phyloP scores from a whole-genome alignment of 1,140 invertebrate species.

The Drosophila nikananu region DNA sequence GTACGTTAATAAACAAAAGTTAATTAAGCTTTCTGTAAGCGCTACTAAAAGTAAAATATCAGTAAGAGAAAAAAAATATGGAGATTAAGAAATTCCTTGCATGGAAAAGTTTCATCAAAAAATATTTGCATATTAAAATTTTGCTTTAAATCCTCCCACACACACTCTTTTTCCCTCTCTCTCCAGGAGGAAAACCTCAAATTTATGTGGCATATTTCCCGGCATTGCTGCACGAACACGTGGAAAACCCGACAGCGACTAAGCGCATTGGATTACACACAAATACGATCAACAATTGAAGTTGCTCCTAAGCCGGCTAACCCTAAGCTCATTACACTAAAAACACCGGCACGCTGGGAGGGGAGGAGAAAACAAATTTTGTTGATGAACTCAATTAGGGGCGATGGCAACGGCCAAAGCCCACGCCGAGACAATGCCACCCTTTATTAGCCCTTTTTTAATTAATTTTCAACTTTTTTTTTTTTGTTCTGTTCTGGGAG shows the following conservation, averaged over 20 bases:
- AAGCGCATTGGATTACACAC: slow-evolving; percentile 72
- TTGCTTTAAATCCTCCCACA: slow-evolving; percentile 1
- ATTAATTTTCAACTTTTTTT: slow-evolving; percentile 66
- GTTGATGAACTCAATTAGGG: slow-evolving; percentile 78
- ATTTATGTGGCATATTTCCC: slow-evolving; percentile 43
- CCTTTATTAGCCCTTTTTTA: slow-evolving; percentile 55
- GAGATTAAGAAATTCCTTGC: slow-evolving; percentile 36
- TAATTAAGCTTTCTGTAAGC: not conserved
- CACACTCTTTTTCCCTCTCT: not conserved
- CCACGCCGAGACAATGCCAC: slow-evolving; percentile 11
- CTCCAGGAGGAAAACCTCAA: not conserved
- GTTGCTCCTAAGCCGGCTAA: slow-evolving; percentile 51
- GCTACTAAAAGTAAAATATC: not conserved
- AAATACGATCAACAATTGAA: slow-evolving; percentile 62
- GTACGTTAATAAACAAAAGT: not conserved
- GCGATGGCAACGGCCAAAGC: slow-evolving; percentile 32
- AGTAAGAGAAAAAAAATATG: not conserved
- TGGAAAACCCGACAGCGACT: slow-evolving; percentile 51
- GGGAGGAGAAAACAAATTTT: slow-evolving; percentile 45
- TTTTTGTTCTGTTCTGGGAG: not conserved
- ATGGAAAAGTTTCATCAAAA: slow-evolving; percentile 13
- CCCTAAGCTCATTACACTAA: slow-evolving; percentile 61
- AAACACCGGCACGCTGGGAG: not conserved
- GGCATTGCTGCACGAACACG: slow-evolving; percentile 24
- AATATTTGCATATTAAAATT: slow-evolving; percentile 30